Evolutionary conservation across 2,113 vertebrate species (phyloP), one percentile per base, ranked within the genome.

Genomic region (Pterophyllum scalare): DNA sequence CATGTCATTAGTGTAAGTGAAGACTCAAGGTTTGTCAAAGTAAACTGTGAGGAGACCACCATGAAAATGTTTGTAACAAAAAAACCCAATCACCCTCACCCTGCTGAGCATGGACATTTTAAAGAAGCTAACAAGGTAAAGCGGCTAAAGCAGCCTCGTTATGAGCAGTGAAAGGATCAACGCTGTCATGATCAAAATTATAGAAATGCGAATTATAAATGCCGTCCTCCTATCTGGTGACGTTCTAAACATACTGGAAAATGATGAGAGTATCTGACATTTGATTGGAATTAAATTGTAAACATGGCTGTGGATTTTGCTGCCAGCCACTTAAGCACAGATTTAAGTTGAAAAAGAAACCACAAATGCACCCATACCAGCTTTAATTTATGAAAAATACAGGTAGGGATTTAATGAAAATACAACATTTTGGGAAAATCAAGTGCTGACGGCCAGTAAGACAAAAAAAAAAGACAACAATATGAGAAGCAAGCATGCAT

Each of bases 401-500:
- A 8, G 9, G 15, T 14, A 31, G 17, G 24, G 12, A 38, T 67
- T 79, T 35, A 12, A 80, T 58, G 9, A 33, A 84, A 84, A 40
- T 11, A 62, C 22, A 77, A 74, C 10, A n/a, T 76, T 88, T 87
- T 13, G 1, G 64, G 3, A 67, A 79, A 56, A 61, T 78, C 28
- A 65, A 82, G 46, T 54, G 22, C 28, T 67, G 67, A 88, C 67
- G 77, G 56, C 17, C 22, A 19, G 6, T 13, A 3, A 46, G 64
- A 80, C 31, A 70, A 57, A 75, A 40, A 75, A 61, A 65, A 79
- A 31, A 20, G 15, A 33, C 82, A 78, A 86, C 54, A 84, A 58
- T 75, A 22, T 67, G 72, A 75, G 80, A 67, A 54, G 15, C 4
- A 13, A 77, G 65, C 86, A 2, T 79, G 91, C 24, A 75, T 77